Evolutionary conservation across 2,888 invertebrate species (phyloP), one percentile per base, ranked within the genome.

Genomic region (Sarcophaga subvicina): DNA sequence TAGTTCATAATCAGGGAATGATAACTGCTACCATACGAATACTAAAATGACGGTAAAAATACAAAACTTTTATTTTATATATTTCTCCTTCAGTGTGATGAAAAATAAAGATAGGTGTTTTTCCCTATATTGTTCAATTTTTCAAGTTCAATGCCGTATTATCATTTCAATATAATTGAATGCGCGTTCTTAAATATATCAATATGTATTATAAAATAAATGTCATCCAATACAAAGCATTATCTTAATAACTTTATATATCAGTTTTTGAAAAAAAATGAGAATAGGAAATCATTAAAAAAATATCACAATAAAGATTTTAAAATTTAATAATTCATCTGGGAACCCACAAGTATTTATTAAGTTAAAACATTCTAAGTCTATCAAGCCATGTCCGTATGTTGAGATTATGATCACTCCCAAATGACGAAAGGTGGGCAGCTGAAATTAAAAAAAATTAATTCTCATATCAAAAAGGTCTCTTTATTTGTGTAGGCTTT

Each of bases 291-390:
- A 73, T 78, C 72, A 77, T 76, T 64, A 77, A 83, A 83, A 73
- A 83, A 83, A 83, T 83, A 83, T 83, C 83, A 83, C 83, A 83
- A 83, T 83, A 78, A 83, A 83, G 72, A 83, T 79, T 79, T 45
- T 62, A 69, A 73, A 66, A 79, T 69, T 73, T 62, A 78, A 78
- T 72, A 72, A 79, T 54, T 79, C 69, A 83, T 79, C 25, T 59
- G 73, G 78, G 37, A 63, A 54, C 67, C 45, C 78, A 83, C 72
- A 72, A 63, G 63, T 73, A 83, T 73, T 70, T 63, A 45, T 45
- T 76, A 59, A 59, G 59, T 82, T 83, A 69, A 78, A 83, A 73
- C 73, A 83, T 67, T 79, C 54, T 78, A 67, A 63, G 63, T 73
- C 69, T 64, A 62, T 72, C 78, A 27, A 79, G 69, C 78, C 78